Evolutionary conservation across 2,797 vertebrate species (phyloP).

Genomic region (Tolypeutes matacus): DNA sequence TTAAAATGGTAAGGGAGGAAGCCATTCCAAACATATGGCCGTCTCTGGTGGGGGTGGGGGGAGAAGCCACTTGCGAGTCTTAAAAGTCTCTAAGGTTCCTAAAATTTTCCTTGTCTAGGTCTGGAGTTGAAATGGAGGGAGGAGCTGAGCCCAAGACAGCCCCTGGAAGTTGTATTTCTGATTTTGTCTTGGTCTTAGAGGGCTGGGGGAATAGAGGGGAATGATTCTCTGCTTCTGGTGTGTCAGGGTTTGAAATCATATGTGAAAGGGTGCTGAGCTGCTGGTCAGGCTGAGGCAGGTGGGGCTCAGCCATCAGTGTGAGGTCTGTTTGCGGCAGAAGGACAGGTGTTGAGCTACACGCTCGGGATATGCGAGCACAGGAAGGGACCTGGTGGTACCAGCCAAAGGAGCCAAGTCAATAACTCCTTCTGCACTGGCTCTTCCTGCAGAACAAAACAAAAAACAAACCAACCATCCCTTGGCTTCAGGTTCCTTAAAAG

Average conservation of each 20-base stretch:
- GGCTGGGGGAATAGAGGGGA: neutral
- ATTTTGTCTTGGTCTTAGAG: slow-evolving; percentile 44
- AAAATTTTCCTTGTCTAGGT: neutral
- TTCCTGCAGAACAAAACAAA: slow-evolving; percentile 75
- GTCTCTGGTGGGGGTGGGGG: neutral
- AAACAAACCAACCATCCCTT: slow-evolving; percentile 64
- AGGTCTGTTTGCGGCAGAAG: slow-evolving; percentile 65
- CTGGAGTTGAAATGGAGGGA: neutral
- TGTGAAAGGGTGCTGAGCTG: slow-evolving; percentile 7
- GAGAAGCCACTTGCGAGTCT: neutral
- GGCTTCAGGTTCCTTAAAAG: slow-evolving; percentile 78
- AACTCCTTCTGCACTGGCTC: slow-evolving; percentile 70
- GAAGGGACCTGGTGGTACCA: slow-evolving; percentile 68
- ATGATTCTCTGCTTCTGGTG: slow-evolving; percentile 36
- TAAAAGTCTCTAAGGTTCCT: neutral
- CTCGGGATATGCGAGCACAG: slow-evolving; percentile 50
- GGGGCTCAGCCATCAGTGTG: neutral
- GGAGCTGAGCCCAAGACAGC: neutral
- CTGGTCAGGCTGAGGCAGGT: neutral
- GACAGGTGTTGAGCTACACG: slow-evolving; percentile 77
- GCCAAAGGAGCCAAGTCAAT: slow-evolving; percentile 76
- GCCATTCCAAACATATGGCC: neutral
- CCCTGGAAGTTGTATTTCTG: slow-evolving; percentile 28
- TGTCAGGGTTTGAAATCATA: slow-evolving; percentile 27
- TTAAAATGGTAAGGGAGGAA: neutral